phyloP scores from a whole-genome alignment of 2,888 invertebrate genomes.

The Drosophila conformis region DNA sequence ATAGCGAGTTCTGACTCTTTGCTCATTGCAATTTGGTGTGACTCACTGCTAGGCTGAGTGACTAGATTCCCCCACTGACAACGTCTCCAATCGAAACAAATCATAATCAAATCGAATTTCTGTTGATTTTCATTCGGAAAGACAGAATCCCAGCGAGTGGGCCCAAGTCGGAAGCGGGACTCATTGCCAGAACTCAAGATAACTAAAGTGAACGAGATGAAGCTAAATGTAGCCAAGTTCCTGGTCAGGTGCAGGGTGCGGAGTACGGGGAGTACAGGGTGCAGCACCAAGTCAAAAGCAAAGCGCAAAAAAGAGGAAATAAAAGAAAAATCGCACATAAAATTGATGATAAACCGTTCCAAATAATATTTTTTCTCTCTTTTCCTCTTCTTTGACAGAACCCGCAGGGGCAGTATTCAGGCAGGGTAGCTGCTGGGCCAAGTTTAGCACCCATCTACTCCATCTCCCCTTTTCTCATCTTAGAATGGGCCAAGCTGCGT shows the following conservation, averaged over 20 bases:
- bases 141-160: conserved; percentile 64
- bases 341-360: conserved; percentile 82
- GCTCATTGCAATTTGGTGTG: conserved; percentile 57
- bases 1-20: conserved; percentile 49
- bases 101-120: conserved; percentile 81
- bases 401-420: conserved; percentile 41
- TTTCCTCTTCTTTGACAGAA: conserved; percentile 7
- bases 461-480: conserved; percentile 15
- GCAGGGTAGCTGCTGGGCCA: conserved; percentile 17
- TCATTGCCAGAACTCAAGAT: conserved; percentile 55
- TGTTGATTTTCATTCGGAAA: conserved; percentile 78
- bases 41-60: conserved; percentile 10
- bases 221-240: conserved; percentile 10
- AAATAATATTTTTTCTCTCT: conserved; percentile 75
- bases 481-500: conserved; percentile 55
- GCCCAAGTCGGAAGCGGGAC: conserved; percentile 29
- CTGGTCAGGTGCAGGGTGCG: conserved; percentile 37
- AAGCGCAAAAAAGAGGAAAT: conserved; percentile 50
- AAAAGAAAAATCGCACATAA: conserved; percentile 77
- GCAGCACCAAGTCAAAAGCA: conserved; percentile 40
- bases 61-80: conserved; percentile 9
- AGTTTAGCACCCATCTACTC: conserved; percentile 25
- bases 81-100: conserved; percentile 71
- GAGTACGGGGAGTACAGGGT: background rate
- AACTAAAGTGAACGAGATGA: conserved; percentile 22